These are phyloP conservation scores for Rhynchonycteris naso DNA, from an alignment of 2,797 vertebrate genomes.

Conservation along the genomic window DNA sequence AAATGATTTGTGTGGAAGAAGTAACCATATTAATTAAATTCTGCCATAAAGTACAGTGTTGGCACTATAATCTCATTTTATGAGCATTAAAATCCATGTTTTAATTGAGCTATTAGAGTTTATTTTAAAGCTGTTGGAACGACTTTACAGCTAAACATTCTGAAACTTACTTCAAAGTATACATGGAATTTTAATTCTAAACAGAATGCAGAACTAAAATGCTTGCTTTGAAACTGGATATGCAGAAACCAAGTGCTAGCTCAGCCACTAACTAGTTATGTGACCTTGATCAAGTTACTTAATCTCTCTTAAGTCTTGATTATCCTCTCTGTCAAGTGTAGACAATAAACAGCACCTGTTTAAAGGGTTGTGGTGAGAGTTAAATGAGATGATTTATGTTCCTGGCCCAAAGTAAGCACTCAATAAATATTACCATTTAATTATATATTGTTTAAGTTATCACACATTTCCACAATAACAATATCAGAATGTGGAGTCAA, in stretches of 20 bases:
- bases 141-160: background rate
- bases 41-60: background rate
- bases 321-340: background rate
- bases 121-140: background rate
- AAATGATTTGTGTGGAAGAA: background rate
- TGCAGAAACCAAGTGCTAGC: background rate
- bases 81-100: background rate
- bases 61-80: background rate
- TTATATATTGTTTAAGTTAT: background rate
- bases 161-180: background rate
- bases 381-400: background rate
- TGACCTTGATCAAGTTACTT: background rate
- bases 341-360: background rate
- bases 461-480: background rate
- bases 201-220: background rate
- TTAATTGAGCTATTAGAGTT: background rate
- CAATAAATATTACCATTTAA: background rate
- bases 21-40: background rate
- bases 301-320: background rate
- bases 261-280: background rate
- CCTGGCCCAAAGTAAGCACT: background rate
- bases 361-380: background rate
- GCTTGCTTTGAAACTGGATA: constrained; percentile 9
- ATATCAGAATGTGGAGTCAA: background rate
- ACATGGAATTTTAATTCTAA: background rate